These are phyloP conservation scores for Mareca penelope DNA, from an alignment of 2,797 vertebrate genomes.

Conservation along the genomic window DNA sequence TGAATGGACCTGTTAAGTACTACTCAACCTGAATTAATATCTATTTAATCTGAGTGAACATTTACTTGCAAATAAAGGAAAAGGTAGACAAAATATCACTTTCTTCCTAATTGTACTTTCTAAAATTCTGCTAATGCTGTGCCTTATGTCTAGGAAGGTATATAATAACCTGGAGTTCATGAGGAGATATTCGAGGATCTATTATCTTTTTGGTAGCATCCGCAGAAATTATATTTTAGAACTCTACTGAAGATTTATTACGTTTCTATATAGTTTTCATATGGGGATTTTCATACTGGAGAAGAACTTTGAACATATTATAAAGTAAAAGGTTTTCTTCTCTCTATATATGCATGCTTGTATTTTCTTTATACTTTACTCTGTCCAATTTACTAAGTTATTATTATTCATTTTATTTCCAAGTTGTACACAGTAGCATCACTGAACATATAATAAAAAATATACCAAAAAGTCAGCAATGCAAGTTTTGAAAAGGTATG, in stretches of 20 bases:
- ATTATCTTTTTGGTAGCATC: background rate
- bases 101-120: background rate
- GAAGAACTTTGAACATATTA: background rate
- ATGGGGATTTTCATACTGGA: background rate
- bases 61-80: background rate
- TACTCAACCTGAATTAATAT: background rate
- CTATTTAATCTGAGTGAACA: background rate
- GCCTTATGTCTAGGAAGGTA: background rate
- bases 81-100: background rate
- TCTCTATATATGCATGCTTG: background rate
- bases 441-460: background rate
- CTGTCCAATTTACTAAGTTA: background rate
- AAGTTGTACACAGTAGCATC: background rate
- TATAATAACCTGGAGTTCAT: background rate
- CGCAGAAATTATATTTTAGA: background rate
- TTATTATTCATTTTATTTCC: background rate
- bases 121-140: background rate
- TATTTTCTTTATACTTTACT: background rate
- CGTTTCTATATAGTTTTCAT: background rate
- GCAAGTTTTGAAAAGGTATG: background rate
- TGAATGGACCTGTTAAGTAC: background rate
- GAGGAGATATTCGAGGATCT: background rate
- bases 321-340: background rate
- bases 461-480: background rate
- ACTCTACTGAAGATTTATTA: background rate